Evolutionary conservation across 2,113 vertebrate genomes (phyloP), one percentile per base, ranked within the genome.

Genomic region (Bungarus multicinctus): DNA sequence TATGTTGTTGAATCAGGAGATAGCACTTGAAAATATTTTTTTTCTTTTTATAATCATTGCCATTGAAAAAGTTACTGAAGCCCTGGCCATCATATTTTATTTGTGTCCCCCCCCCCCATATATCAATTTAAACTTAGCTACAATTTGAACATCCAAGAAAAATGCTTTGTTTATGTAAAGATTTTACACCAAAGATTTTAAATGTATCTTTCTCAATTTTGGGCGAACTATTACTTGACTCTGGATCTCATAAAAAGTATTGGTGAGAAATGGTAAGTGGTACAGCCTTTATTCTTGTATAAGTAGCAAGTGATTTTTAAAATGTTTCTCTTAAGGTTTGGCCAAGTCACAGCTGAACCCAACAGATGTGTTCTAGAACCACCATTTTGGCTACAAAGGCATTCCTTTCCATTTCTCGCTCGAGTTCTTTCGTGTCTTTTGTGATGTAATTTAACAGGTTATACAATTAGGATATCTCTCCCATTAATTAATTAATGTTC

Each of bases 181-280:
- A 88, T 96, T 95, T 95, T 93, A 94, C 94, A 96, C 96, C 96
- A 96, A 97, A 97, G 95, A 96, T 54, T 90, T 89, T 90, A 58
- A 92, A 85, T 60, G 92, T 90, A 90, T 55, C n/a, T 30, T 60
- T 90, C 30, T 93, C 81, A 53, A 22, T 91, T 90, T 50, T 64
- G 74, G 34, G 54, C 60, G 87, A 50, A 89, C 30, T 39, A 52
- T 45, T 89, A 58, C 45, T 90, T 60, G 74, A 11, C 39, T 86
- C 4, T 90, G 54, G 9, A 60, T 90, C 55, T 86, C 50, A 30
- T 50, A 55, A 92, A 92, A 54, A 54, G 11, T 39, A 47, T 92
- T 55, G 91, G 60, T 57, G 39, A 43, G 43, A 57, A 89, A 89
- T 47, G 27, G 39, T 58, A 50, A 89, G 27, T 85, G n/a, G 74